Base-by-base conservation (phyloP, 2,797 vertebrate genomes). In the Pseudopleuronectes americanus region DNA sequence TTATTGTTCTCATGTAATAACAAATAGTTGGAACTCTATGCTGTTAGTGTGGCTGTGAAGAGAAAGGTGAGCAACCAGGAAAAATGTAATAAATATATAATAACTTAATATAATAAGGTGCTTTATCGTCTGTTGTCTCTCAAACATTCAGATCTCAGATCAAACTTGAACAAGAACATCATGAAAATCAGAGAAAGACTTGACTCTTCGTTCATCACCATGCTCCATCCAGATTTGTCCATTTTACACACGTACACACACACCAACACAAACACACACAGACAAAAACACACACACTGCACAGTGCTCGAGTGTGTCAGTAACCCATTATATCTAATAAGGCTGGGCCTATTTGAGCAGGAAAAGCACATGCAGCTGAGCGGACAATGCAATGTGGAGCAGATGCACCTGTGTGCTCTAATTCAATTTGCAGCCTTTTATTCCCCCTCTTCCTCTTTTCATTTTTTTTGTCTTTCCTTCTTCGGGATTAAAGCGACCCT, bases 401-500 rank as follows among this genome's bases (percentile, higher is more conserved):
- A 43, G 47, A 64, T 65, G 31, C 70, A 85, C 68, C 77, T 81
- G 65, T 70, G 38, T 57, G 43, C 6, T 68, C 64, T 57, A 49
- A 77, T 68, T 83, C 52, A 81, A 68, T 88, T 87, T 69, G 70
- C 66, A 71, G 53, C 71, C 14, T 12, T 41, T 16, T 41, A 41
- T 41, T 26, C 23, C 36, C 1, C 58, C n/a, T 68, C 22, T 24
- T 21, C 13, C 52, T 26, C 23, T 47, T 1, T 61, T 17, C 62
- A 14, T 69, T n/a, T 70, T 71, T 83, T n/a, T 13, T 36, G 0
- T 59, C 21, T 65, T 6, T 60, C 21, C 70, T n/a, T 70, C 68
- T 84, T 89, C 51, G 38, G 74, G 65, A 80, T 84, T 80, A 87
- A 81, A 74, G 64, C 33, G 63, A 59, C 79, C 91, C 62, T 90